Base-by-base conservation (phyloP, 2,797 vertebrate genomes). In the Centropyge bicolor region DNA sequence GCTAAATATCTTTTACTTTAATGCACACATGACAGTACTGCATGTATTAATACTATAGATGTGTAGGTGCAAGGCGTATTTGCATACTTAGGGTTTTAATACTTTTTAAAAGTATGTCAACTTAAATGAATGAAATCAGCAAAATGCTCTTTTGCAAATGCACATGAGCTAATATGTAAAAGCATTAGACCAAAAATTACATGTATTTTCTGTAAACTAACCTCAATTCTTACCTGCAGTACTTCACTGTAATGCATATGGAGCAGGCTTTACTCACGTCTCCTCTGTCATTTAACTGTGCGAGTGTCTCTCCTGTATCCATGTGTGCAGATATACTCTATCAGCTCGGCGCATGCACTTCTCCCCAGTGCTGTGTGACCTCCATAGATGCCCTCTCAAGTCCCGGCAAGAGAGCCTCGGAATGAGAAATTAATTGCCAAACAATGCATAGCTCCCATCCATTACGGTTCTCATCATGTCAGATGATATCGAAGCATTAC, bases 381-480 rank as follows among this genome's bases (percentile, higher is more conserved):
- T 92, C 92, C 83, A 88, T 69, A 52, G 70, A 82, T 89, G 90
- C 89, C 91, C 91, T 91, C 89, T 86, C 77, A 65, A 83, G 82
- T 89, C 87, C 74, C 56, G 14, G 83, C 63, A 81, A 88, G 70
- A 85, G 85, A 86, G 83, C 82, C 62, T 2, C 48, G 83, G 86
- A 95, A 96, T 92, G 95, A 95, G 93, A 95, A 95, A 95, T 97
- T 96, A 97, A 96, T 96, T 96, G 95, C 94, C 95, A 96, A 96
- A 96, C 95, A 95, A 95, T 96, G 94, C 95, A 94, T 83, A 90
- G 94, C 94, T 93, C 94, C 95, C 93, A 95, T 97, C 95, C 95
- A 97, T 97, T 97, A 96, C 90, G 92, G 93, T 74, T 96, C 95
- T 91, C 95, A 96, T 97, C 96, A 96, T 96, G 96, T 96, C 95